These are phyloP conservation scores for Girardia tigrina DNA, from an alignment of 2,888 invertebrate species.

Conservation along the genomic window DNA sequence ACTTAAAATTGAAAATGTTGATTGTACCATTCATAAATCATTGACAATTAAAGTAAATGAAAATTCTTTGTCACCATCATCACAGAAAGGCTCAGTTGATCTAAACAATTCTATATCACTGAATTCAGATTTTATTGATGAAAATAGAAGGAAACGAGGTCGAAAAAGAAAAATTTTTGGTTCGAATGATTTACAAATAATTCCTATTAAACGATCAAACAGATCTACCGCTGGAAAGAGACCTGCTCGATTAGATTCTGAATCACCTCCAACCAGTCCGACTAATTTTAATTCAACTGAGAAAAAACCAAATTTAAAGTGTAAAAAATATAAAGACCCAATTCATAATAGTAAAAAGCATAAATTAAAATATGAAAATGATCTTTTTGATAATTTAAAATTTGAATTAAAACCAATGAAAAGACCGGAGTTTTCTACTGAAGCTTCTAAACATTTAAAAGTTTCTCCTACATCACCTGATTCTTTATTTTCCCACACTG, in stretches of 20 bases:
- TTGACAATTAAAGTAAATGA: neutral
- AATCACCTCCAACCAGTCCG: slow-evolving; percentile 12
- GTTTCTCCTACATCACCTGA: neutral
- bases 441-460: slow-evolving; percentile 3
- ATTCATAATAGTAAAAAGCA: neutral
- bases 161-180: neutral
- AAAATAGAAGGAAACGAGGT: neutral
- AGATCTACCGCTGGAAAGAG: neutral
- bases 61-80: neutral
- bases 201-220: neutral
- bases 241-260: neutral
- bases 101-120: neutral
- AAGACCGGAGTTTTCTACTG: neutral
- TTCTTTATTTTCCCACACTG: slow-evolving; percentile 23
- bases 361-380: slow-evolving; percentile 11
- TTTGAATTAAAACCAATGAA: neutral
- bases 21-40: too few relatives aligned
- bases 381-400: neutral
- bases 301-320: neutral
- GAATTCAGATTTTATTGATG: neutral
- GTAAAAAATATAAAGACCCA: neutral
- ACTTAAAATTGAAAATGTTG: too few relatives aligned
- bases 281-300: neutral
- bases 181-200: neutral
- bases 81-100: neutral